Percentiles rank a stretch among this genome's conserved stretches.
Conservation (phyloP, 2,113 vertebrate genomes). For the Psittacula cyanocephala region DNA sequence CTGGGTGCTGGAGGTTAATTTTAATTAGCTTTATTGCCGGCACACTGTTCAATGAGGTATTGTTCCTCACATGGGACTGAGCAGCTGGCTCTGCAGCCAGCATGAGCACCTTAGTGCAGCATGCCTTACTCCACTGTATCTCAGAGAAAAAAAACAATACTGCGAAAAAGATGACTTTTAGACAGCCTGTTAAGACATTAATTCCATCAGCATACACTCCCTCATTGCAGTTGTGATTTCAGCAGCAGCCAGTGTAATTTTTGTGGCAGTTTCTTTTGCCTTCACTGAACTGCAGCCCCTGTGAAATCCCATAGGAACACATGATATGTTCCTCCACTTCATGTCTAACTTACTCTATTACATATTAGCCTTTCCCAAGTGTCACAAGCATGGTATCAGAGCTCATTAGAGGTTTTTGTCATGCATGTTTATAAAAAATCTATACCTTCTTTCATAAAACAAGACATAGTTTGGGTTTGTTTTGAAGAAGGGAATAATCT, state of each 20-base stretch:
- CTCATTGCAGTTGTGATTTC: neutral
- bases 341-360: neutral
- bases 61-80: neutral
- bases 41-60: neutral
- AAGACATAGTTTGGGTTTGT: neutral
- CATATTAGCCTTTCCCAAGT: neutral
- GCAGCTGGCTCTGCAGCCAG: neutral
- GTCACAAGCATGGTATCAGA: accelerated
- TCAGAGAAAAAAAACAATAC: neutral
- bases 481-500: neutral
- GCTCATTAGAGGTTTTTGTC: neutral
- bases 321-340: neutral
- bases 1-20: neutral
- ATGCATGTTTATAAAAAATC: neutral
- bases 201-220: accelerated
- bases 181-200: neutral
- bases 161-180: accelerated
- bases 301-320: neutral
- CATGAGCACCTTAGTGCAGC: neutral
- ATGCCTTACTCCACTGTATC: neutral
- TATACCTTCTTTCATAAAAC: neutral
- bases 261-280: neutral
- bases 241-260: neutral
- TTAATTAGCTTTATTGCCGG: slow-evolving; percentile 17
- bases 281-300: neutral